Evolutionary conservation across 1,140 invertebrate genomes (phyloP), one percentile per base, ranked within the genome.

Genomic region (Procambarus virginalis): DNA sequence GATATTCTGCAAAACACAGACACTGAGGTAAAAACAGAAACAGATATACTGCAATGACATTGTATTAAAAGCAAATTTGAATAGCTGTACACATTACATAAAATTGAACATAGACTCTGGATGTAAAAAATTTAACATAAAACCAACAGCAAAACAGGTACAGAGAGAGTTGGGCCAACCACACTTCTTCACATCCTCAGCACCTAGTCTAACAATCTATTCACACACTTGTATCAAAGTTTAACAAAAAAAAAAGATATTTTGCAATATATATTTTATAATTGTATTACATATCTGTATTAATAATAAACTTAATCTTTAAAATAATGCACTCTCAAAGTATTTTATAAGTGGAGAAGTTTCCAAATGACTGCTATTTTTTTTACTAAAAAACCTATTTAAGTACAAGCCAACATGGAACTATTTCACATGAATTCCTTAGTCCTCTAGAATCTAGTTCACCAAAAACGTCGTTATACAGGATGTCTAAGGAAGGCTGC

Each of bases 1-100:
- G 34, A 34, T 55, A 55, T 55, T 55, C 12, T 55, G 51, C 51
- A 8, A 55, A 55, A 12, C 12, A 64, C 60, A 64, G 17, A 64
- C 9, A 49, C 51, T 48, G 49, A 78, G 58, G 55, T 48, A 22
- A 68, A 64, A 49, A 84, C 48, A 84, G 14, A 82, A 55, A 89
- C 46, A 49, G 17, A 68, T 20, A 34, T 68, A 84, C 81, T 89
- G 80, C 88, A 89, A 89, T 89, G 88, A 89, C 81, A 89, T 84
- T 84, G 88, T 89, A 89, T 89, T 89, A 89, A 89, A 89, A 89
- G 88, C 88, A 89, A 89, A 89, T 89, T 70, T 89, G 88, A 89
- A 84, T 89, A 89, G 88, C 88, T 89, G 81, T 89, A 89, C 88
- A 89, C 76, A 84, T 89, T 60, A 89, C 88, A 89, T 89, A 84